Conservation (phyloP, 2,113 vertebrate species). For the Phalacrocorax carbo region DNA sequence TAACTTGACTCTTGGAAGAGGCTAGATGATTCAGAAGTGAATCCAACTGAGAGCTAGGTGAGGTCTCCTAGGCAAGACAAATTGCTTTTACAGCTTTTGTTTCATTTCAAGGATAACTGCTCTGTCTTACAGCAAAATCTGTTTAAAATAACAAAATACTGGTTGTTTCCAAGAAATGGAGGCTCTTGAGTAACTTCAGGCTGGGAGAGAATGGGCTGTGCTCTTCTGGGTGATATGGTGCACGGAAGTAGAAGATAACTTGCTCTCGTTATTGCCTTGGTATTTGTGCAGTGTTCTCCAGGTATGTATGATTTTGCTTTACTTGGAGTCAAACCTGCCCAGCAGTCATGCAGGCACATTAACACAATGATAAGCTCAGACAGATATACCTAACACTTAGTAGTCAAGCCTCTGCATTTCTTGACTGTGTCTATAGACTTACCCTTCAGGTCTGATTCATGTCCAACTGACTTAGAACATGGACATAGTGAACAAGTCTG, state of each 20-base stretch:
- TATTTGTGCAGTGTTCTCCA: neutral
- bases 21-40: neutral
- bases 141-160: neutral
- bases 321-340: neutral
- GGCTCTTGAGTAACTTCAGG: neutral
- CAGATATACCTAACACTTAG: too few relatives aligned
- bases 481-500: neutral
- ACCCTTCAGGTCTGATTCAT: neutral
- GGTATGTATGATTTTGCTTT: neutral
- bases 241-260: neutral
- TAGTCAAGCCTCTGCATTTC: neutral
- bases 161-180: neutral
- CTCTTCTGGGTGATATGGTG: neutral
- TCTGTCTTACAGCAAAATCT: neutral
- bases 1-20: neutral
- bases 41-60: neutral
- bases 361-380: neutral
- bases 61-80: neutral
- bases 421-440: neutral
- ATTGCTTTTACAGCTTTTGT: neutral
- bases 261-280: neutral
- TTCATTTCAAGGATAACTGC: neutral
- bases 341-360: neutral
- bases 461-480: neutral
- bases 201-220: neutral